phyloP scores from a whole-genome alignment of 2,797 vertebrate species.

The Pipistrellus nathusii region DNA sequence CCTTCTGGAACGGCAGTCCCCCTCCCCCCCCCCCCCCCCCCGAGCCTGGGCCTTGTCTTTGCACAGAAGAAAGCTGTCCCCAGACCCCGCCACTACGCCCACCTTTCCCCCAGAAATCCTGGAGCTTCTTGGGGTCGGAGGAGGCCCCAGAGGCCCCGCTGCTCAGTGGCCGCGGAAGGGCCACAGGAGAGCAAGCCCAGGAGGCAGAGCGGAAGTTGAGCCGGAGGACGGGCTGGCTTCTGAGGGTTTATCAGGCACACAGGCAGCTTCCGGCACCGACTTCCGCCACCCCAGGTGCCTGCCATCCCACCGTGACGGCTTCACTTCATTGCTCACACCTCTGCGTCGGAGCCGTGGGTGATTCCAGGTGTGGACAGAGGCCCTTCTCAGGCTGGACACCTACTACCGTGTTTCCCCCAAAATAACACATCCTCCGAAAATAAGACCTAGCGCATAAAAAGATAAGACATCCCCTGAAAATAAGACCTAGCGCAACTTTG shows the following conservation, averaged over 20 bases:
- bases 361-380: slow-evolving; percentile 31
- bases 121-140: not conserved
- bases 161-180: not conserved
- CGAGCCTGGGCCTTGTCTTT: not conserved
- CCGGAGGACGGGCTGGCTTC: not conserved
- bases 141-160: not conserved
- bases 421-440: no score
- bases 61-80: not conserved
- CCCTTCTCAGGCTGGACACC: not conserved
- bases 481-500: no score
- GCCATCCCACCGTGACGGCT: not conserved
- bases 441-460: no score
- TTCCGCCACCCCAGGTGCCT: not conserved
- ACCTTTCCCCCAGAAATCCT: slow-evolving; percentile 42
- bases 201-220: not conserved
- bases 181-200: not conserved
- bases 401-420: no score
- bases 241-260: not conserved
- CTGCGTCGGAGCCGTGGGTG: not conserved
- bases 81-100: not conserved
- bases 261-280: not conserved
- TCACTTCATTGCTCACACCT: not conserved
- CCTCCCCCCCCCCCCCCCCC: no score
- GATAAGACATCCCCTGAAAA: no score
- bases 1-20: not conserved